phyloP scores from a whole-genome alignment of 2,888 invertebrate genomes.

The Lamellibrachia satsuma region DNA sequence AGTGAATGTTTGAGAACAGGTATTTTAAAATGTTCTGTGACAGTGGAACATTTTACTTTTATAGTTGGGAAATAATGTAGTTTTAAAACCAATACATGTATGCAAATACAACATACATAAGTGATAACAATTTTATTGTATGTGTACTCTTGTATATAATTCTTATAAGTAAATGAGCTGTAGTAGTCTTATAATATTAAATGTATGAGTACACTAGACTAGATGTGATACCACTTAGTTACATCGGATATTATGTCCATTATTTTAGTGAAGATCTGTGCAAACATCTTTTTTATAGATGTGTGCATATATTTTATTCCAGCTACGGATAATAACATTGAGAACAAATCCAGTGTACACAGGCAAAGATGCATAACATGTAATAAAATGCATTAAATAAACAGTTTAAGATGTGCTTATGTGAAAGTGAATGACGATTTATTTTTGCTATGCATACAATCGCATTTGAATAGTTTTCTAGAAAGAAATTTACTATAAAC shows the following conservation, averaged over 20 bases:
- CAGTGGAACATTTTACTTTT: neutral
- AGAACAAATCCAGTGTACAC: neutral
- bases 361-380: neutral
- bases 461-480: neutral
- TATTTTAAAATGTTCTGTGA: neutral
- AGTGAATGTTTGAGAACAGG: neutral
- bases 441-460: neutral
- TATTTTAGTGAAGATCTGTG: neutral
- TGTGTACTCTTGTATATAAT: neutral
- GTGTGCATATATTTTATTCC: neutral
- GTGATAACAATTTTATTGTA: neutral
- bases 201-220: too few relatives aligned
- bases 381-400: neutral
- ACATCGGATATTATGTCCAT: neutral
- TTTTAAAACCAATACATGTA: neutral
- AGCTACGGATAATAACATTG: neutral
- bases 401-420: neutral
- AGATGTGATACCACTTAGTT: neutral
- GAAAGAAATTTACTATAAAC: neutral
- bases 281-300: neutral
- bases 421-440: neutral
- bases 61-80: neutral
- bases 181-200: neutral
- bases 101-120: neutral
- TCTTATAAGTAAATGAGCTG: neutral